These are phyloP conservation scores for Lycodopsis pacificus DNA, from an alignment of 2,797 vertebrate species.

Conservation along the genomic window DNA sequence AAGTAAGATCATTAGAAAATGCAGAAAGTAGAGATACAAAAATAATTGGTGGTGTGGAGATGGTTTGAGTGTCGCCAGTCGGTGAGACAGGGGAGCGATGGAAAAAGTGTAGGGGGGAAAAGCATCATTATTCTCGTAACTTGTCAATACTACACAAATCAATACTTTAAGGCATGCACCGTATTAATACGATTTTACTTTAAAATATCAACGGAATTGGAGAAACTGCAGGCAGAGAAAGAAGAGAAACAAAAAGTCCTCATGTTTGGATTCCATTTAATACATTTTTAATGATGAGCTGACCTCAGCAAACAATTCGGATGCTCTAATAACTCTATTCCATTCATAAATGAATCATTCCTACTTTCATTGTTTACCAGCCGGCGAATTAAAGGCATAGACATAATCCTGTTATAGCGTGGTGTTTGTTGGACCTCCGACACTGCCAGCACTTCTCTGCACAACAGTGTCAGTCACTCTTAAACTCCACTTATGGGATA, in stretches of 20 bases:
- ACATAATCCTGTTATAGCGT: constrained; percentile 60
- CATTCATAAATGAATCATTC: constrained; percentile 67
- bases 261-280: constrained; percentile 49
- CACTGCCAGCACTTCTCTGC: constrained; percentile 4
- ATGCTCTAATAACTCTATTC: constrained; percentile 62
- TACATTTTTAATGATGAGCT: constrained; percentile 64
- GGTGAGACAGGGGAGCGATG: constrained; percentile 20
- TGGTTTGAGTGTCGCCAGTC: constrained; percentile 23
- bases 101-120: not conserved
- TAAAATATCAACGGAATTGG: not conserved
- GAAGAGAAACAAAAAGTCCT: constrained; percentile 14
- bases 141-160: constrained; percentile 2
- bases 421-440: constrained; percentile 44
- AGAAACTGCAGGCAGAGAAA: constrained; percentile 16
- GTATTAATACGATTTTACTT: not conserved
- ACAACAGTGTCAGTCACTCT: constrained; percentile 48
- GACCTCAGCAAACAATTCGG: constrained; percentile 53
- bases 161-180: not conserved
- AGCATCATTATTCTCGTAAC: not conserved
- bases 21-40: constrained; percentile 24
- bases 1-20: constrained; percentile 60
- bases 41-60: constrained; percentile 19
- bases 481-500: constrained; percentile 31
- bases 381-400: constrained; percentile 56
- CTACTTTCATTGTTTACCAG: constrained; percentile 61